Evolutionary conservation across 1,140 invertebrate genomes (phyloP).

Genomic region (Acromyrmex echinatior): DNA sequence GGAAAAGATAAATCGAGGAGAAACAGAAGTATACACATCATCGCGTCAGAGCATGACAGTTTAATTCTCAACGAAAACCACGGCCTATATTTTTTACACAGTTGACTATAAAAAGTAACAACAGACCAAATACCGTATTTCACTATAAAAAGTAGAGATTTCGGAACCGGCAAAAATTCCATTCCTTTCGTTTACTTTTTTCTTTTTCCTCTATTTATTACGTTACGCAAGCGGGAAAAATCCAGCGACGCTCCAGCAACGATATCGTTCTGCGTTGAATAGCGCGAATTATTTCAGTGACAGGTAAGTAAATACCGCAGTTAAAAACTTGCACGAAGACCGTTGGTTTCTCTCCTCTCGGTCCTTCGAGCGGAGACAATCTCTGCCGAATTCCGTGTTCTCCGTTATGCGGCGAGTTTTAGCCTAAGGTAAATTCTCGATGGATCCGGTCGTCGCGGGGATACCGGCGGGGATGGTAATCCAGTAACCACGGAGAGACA

Average conservation of each 20-base stretch:
- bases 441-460: neutral
- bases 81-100: constrained; percentile 73
- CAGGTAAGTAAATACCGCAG: constrained; percentile 36
- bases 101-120: constrained; percentile 75
- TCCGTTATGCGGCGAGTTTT: constrained; percentile 19
- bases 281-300: constrained; percentile 25
- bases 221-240: constrained; percentile 15
- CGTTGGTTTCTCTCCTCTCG: neutral
- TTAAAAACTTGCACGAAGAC: neutral
- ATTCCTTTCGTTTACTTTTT: constrained; percentile 5
- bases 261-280: constrained; percentile 16
- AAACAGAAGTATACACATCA: constrained; percentile 28
- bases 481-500: neutral
- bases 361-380: constrained; percentile 9
- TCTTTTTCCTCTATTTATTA: neutral
- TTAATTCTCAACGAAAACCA: constrained; percentile 76
- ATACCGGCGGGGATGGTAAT: neutral
- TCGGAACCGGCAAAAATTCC: constrained; percentile 30
- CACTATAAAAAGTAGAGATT: constrained; percentile 73
- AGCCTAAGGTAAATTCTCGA: neutral
- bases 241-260: constrained; percentile 26
- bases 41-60: constrained; percentile 70
- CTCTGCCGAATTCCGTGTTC: neutral
- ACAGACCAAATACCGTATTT: constrained; percentile 68
- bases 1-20: constrained; percentile 25